Base-by-base conservation (phyloP, 1,140 invertebrate genomes). In the Argopecten irradians region DNA sequence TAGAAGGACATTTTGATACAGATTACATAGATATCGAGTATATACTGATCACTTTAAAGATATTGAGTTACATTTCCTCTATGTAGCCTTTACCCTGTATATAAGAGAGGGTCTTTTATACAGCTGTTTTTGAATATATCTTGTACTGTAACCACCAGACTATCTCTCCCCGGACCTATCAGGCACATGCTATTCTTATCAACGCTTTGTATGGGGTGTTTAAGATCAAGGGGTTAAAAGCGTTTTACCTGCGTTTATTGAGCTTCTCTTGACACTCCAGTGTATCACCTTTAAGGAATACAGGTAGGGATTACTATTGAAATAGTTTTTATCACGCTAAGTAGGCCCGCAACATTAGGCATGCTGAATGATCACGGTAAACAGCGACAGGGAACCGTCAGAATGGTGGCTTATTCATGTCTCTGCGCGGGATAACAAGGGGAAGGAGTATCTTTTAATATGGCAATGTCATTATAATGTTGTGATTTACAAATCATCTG, bases 401-500 rank as follows among this genome's bases (percentile, higher is more conserved):
- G 8, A 71, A 28, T 5, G 5, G 55, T n/a, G 55, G n/a, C 55
- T 71, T 71, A 16, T 71, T 71, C 55, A 71, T 16, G n/a, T n/a
- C 55, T n/a, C 22, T 1, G 22, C 55, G 22, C 55, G 13, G 55
- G 55, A 71, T 71, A 71, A 71, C 55, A 71, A 71, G 55, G n/a
- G 55, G 22, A 71, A 71, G 22, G 55, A 28, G 55, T 71, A 71
- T 71, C 55, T 71, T 71, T 71, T 71, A 71, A 71, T 71, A 71
- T 71, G 55, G 55, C 55, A 71, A 71, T 71, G 55, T 28, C 55
- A 71, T 71, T 71, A 71, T 28, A 71, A 28, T n/a, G 55, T 28
- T 71, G 55, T 71, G 55, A 71, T 71, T 71, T 71, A 71, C 55
- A 71, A 71, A 71, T 71, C 55, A 71, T 71, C 55, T 71, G 55